Base-by-base conservation (phyloP, 2,797 vertebrate species). In the Poecilia wingei region DNA sequence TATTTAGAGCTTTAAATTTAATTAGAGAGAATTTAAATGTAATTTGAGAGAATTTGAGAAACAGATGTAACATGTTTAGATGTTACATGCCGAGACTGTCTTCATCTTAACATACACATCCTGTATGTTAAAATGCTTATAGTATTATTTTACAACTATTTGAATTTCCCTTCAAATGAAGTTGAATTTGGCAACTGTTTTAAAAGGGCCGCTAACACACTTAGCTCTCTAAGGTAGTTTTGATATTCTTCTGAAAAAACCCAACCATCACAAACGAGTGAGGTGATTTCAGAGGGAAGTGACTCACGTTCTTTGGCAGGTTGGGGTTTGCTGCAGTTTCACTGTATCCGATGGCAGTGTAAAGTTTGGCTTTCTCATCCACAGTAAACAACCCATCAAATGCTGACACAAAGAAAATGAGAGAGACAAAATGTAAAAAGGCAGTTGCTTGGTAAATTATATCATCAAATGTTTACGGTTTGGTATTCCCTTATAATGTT, bases 261-360 rank as follows among this genome's bases (percentile, higher is more conserved):
- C 8, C 36, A 41, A 25, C 9, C 36, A 41, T 22, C 64, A 41
- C 4, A 22, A 68, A 43, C 1, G 49, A 22, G 31, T 36, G 68
- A 36, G 36, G 51, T 14, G 72, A 39, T 68, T 71, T 43, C 9
- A 3, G 0, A 28, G 6, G 64, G 33, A 69, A 41, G 71, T 41
- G 31, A 93, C 97, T 95, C 93, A 99, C 98, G 74, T 96, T 89
- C 95, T 99, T 99, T 88, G 98, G 98, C 94, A 99, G 93, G 51
- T 98, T 99, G 86, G 96, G 97, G 93, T 99, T 98, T 80, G 95
- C 96, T 78, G 95, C 96, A 0, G 96, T 97, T 86, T 98, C 98
- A 86, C 98, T 99, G 91, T 99, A 99, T 77, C 98, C 98, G 84
- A 99, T 99, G 91, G 98, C 98, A 93, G 97, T 97, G 96, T 98